Evolutionary conservation across 2,888 invertebrate genomes (phyloP).

Genomic region (Bugulina stolonifera): DNA sequence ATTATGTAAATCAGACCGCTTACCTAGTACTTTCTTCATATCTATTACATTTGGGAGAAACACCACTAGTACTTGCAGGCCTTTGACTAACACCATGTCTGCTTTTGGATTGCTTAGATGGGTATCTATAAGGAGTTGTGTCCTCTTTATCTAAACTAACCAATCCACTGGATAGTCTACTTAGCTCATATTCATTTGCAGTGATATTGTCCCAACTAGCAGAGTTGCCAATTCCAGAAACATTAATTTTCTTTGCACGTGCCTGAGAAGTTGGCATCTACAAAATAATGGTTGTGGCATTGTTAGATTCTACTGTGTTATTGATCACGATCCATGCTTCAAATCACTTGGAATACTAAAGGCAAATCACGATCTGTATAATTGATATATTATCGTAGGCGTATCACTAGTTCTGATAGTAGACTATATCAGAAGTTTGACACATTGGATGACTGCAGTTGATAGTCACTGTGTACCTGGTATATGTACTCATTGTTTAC

Average conservation of each 20-base stretch:
- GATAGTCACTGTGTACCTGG: too few relatives aligned
- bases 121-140: not conserved
- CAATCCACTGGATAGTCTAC: not conserved
- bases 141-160: not conserved
- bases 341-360: too few relatives aligned
- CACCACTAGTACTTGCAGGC: not conserved
- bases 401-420: too few relatives aligned
- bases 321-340: too few relatives aligned
- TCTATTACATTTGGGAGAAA: not conserved
- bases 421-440: too few relatives aligned
- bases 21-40: not conserved
- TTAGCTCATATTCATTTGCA: not conserved
- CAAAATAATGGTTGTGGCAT: too few relatives aligned
- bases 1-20: too few relatives aligned
- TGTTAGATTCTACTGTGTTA: too few relatives aligned
- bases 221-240: not conserved
- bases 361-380: too few relatives aligned
- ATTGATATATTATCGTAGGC: too few relatives aligned
- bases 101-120: not conserved
- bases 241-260: not conserved
- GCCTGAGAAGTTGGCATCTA: not conserved
- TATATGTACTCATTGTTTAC: too few relatives aligned
- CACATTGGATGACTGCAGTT: too few relatives aligned
- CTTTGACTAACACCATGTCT: not conserved
- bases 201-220: slow-evolving; percentile 6